Evolutionary conservation across 2,113 vertebrate species (phyloP).

Genomic region (Erinaceus europaeus): DNA sequence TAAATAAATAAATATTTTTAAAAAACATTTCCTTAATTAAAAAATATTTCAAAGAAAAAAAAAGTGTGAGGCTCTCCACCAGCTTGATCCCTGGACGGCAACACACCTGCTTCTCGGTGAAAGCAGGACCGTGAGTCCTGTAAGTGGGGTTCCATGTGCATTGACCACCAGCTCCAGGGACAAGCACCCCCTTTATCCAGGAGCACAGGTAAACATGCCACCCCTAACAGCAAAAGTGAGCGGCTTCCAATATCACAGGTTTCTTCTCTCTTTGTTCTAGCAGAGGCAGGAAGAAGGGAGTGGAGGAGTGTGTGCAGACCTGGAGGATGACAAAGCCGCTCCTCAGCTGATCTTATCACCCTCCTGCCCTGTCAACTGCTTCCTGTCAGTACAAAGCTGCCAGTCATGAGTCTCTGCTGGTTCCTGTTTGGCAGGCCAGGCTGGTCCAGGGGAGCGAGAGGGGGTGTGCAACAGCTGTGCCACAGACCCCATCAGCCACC

Average conservation of each 20-base stretch:
- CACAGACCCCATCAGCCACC: neutral
- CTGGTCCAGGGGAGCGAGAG: neutral
- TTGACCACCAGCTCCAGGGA: neutral
- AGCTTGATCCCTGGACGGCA: too few relatives aligned
- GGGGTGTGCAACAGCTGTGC: neutral
- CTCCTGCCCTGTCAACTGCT: too few relatives aligned
- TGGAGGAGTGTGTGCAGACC: neutral
- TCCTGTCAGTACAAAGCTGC: neutral
- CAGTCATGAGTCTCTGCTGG: neutral
- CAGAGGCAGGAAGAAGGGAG: neutral
- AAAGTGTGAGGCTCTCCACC: too few relatives aligned
- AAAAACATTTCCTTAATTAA: too few relatives aligned
- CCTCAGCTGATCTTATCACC: neutral
- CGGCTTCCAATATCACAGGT: neutral
- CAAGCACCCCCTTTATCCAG: neutral
- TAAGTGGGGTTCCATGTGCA: neutral
- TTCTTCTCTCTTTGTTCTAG: neutral
- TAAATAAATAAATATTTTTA: too few relatives aligned
- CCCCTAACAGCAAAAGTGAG: neutral
- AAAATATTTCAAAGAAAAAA: too few relatives aligned
- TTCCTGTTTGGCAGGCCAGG: conserved; percentile 47
- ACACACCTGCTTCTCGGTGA: neutral
- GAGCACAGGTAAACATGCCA: neutral
- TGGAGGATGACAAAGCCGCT: neutral
- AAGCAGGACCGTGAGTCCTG: neutral